These are phyloP conservation scores for Corynorhinus townsendii DNA, from an alignment of 2,113 vertebrate genomes.

Conservation along the genomic window DNA sequence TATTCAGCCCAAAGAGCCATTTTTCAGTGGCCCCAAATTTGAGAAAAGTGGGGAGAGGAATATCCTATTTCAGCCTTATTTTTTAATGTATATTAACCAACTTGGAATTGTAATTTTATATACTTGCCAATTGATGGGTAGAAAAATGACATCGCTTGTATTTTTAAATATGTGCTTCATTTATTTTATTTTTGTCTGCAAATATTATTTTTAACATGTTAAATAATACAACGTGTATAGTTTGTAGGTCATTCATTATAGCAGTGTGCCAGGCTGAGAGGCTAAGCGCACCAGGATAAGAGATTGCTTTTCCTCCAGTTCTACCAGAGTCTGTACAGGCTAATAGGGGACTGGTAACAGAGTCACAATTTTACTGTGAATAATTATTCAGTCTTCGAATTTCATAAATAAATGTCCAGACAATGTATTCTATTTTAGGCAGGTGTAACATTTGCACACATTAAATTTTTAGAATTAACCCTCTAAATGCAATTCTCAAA, in stretches of 20 bases:
- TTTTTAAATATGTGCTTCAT: background rate
- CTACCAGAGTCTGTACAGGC: background rate
- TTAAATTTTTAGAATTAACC: background rate
- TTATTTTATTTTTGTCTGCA: background rate
- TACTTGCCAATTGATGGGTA: background rate
- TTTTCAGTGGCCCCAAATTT: background rate
- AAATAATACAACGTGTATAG: background rate
- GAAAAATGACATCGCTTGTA: background rate
- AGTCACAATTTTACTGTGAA: background rate
- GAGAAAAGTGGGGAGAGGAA: background rate
- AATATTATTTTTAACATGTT: background rate
- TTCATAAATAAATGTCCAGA: background rate
- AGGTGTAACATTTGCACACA: background rate
- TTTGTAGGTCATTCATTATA: background rate
- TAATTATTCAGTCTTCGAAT: background rate
- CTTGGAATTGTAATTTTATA: background rate
- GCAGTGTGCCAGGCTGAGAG: fast-evolving
- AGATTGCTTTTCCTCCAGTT: background rate
- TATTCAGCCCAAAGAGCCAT: background rate
- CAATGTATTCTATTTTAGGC: background rate
- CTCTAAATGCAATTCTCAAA: background rate
- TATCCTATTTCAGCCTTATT: background rate
- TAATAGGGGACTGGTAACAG: background rate
- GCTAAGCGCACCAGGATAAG: fast-evolving
- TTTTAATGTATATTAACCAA: background rate